Evolutionary conservation across 2,888 invertebrate genomes (phyloP).

Genomic region (Phyllotreta cruciferae): DNA sequence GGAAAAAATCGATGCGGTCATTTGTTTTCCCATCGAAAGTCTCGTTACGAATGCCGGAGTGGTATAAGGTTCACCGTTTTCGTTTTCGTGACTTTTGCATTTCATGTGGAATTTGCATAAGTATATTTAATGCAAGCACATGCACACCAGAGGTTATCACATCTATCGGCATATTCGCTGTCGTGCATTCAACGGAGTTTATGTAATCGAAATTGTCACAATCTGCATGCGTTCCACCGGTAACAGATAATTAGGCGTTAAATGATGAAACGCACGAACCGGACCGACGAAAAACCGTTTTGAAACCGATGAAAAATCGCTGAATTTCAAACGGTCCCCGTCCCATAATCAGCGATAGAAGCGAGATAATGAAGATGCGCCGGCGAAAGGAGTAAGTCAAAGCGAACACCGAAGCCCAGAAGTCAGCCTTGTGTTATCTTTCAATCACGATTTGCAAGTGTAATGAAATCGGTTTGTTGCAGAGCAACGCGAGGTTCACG

Average conservation of each 20-base stretch:
- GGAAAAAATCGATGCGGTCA: slow-evolving; percentile 10
- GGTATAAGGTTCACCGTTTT: slow-evolving; percentile 9
- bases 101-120: slow-evolving; percentile 39
- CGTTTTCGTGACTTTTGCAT: slow-evolving; percentile 35
- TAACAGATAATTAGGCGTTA: not conserved
- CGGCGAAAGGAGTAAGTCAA: not conserved
- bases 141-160: slow-evolving; percentile 31
- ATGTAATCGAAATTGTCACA: slow-evolving; percentile 8
- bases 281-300: no score
- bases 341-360: no score
- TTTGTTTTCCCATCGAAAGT: slow-evolving; percentile 17
- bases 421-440: slow-evolving; percentile 39
- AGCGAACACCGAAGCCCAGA: slow-evolving; percentile 22
- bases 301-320: slow-evolving; percentile 3
- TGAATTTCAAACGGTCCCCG: not conserved
- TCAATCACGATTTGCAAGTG: slow-evolving; percentile 47
- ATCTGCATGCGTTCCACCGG: no score
- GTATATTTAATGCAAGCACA: slow-evolving; percentile 36
- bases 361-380: not conserved
- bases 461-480: slow-evolving; percentile 46
- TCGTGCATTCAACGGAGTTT: slow-evolving; percentile 12
- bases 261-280: not conserved
- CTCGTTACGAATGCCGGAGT: slow-evolving; percentile 5
- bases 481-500: slow-evolving; percentile 47
- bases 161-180: slow-evolving; percentile 23